Evolutionary conservation across 2,113 vertebrate genomes (phyloP).

Genomic region (Marmota flaviventris): DNA sequence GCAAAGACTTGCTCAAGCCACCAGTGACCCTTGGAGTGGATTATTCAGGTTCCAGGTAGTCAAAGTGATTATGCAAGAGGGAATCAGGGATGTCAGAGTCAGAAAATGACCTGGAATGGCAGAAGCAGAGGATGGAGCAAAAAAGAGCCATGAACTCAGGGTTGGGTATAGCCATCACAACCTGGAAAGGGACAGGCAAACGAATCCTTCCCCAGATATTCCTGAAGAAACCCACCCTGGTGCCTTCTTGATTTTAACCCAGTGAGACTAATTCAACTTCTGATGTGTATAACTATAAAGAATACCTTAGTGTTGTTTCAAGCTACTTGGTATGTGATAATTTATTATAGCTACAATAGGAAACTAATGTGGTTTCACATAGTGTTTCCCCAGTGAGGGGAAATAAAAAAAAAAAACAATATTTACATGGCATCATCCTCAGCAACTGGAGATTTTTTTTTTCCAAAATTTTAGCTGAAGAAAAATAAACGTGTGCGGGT

Average conservation of each 20-base stretch:
- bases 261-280: not conserved
- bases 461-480: not conserved
- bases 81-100: fast-evolving
- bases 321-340: not conserved
- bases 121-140: not conserved
- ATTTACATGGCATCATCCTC: not conserved
- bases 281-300: not conserved
- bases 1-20: not conserved
- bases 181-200: not conserved
- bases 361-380: not conserved
- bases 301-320: not conserved
- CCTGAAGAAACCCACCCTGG: not conserved
- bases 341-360: not conserved
- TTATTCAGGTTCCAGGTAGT: not conserved
- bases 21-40: not conserved
- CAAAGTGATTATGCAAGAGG: not conserved
- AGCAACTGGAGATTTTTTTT: not conserved
- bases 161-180: not conserved
- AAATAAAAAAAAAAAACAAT: slow-evolving; percentile 39
- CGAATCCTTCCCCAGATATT: not conserved
- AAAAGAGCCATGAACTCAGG: not conserved
- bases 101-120: not conserved
- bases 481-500: not conserved
- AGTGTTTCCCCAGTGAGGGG: not conserved
- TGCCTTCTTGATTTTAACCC: not conserved